Conservation (phyloP, 37 sponge, comb jelly and placozoan genomes). For the Lycopodina hypogea region DNA sequence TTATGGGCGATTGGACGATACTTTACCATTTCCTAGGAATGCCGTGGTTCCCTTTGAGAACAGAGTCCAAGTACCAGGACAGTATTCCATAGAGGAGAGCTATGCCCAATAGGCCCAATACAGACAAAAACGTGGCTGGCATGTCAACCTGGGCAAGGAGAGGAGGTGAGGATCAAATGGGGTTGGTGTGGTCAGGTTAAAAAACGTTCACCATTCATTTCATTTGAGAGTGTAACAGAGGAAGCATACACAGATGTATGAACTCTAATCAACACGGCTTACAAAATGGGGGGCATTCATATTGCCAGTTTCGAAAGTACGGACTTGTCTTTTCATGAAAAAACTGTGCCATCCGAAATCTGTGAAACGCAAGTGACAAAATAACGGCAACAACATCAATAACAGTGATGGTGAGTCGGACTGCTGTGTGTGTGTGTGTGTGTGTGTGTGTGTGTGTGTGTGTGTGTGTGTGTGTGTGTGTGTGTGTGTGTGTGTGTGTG, state of each 20-base stretch:
- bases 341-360: slow-evolving; percentile 44
- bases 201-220: not conserved
- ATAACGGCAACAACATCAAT: not conserved
- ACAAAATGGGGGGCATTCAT: not conserved
- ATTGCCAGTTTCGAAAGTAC: slow-evolving; percentile 7
- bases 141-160: slow-evolving; percentile 52
- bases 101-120: slow-evolving; percentile 64
- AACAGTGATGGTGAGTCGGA: not conserved
- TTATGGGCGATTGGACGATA: too few relatives aligned
- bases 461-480: too few relatives aligned
- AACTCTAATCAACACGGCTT: slow-evolving; percentile 9
- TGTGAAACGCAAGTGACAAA: not conserved
- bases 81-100: slow-evolving; percentile 81
- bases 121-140: slow-evolving; percentile 68
- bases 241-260: not conserved
- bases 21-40: slow-evolving; percentile 70
- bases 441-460: too few relatives aligned
- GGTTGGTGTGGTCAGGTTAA: not conserved
- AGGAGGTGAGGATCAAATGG: slow-evolving; percentile 1
- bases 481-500: too few relatives aligned
- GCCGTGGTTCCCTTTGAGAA: slow-evolving; percentile 71
- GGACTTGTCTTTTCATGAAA: not conserved
- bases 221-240: not conserved
- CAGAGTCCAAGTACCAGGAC: slow-evolving; percentile 91
- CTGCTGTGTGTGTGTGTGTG: too few relatives aligned